phyloP scores from a whole-genome alignment of 2,797 vertebrate species.

The Neostethus bicornis region DNA sequence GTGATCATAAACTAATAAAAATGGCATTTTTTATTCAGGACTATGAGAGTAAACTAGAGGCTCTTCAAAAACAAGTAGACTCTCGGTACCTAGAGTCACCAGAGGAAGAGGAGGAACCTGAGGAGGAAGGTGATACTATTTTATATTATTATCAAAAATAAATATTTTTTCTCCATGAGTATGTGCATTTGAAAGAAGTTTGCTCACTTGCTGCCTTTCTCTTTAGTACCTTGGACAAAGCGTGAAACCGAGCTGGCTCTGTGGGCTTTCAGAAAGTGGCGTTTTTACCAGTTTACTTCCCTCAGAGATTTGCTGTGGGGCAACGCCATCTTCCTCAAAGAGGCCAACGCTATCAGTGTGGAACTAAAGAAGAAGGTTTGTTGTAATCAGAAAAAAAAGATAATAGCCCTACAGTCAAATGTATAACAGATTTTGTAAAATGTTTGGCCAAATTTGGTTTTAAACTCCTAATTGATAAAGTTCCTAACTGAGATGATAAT shows the following conservation, averaged over 20 bases:
- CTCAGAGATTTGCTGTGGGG: slow-evolving; percentile 96
- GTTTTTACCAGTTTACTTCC: slow-evolving; percentile 98
- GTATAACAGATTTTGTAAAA: neutral
- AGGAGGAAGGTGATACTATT: slow-evolving; percentile 88
- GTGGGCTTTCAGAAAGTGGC: slow-evolving; percentile 98
- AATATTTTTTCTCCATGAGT: neutral
- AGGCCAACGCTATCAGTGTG: slow-evolving; percentile 97
- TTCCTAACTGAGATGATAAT: neutral
- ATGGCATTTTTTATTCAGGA: slow-evolving; percentile 78
- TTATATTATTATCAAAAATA: neutral
- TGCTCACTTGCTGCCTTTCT: neutral
- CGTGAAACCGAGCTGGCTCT: slow-evolving; percentile 91
- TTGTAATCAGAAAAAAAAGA: neutral
- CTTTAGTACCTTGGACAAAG: slow-evolving; percentile 90
- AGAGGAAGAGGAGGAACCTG: slow-evolving; percentile 93
- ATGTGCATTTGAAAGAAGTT: neutral
- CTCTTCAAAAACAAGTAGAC: slow-evolving; percentile 94
- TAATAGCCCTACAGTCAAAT: neutral
- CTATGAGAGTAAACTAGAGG: slow-evolving; percentile 96
- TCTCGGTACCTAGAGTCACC: slow-evolving; percentile 89
- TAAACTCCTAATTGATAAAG: neutral
- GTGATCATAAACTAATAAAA: neutral
- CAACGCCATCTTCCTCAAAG: slow-evolving; percentile 96
- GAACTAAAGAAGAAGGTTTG: slow-evolving; percentile 95
- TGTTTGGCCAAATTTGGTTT: neutral